These are phyloP conservation scores for Sisyra terminalis DNA, from an alignment of 2,888 invertebrate genomes.

Conservation along the genomic window DNA sequence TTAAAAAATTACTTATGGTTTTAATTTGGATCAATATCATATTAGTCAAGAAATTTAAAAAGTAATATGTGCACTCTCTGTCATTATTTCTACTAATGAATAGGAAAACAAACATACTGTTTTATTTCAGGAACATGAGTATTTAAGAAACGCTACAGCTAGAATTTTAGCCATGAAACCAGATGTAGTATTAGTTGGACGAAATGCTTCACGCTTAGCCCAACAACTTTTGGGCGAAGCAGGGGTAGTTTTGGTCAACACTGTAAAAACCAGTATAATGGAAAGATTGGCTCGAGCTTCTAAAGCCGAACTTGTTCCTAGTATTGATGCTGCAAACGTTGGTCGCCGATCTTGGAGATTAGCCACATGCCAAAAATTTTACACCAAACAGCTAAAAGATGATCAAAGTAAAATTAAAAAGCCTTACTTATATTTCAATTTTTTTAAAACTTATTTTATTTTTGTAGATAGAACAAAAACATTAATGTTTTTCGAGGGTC, in stretches of 20 bases:
- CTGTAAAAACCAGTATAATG: constrained; percentile 69
- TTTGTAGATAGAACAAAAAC: constrained; percentile 54
- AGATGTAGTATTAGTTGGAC: constrained; percentile 77
- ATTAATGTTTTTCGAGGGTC: constrained; percentile 86
- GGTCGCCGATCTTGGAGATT: constrained; percentile 48
- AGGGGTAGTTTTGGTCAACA: constrained; percentile 73
- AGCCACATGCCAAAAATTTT: constrained; percentile 73
- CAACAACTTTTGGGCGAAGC: constrained; percentile 68
- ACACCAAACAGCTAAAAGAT: constrained; percentile 39
- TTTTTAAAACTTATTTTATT: constrained; percentile 9
- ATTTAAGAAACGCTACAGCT: constrained; percentile 67
- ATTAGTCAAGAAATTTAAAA: no score
- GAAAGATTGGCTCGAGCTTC: constrained; percentile 63
- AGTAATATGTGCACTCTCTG: no score
- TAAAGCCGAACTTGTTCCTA: constrained; percentile 69
- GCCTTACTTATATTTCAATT: constrained; percentile 9
- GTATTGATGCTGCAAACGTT: constrained; percentile 78
- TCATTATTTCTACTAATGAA: no score
- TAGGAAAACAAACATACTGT: no score
- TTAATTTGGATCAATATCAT: no score
- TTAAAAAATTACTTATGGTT: no score
- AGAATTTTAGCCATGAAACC: constrained; percentile 73
- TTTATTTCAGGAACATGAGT: constrained; percentile 56
- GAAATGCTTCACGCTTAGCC: constrained; percentile 70
- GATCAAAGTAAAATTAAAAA: constrained; percentile 34